phyloP scores from a whole-genome alignment of 2,797 vertebrate species.

The Sternarchorhynchus goeldii region DNA sequence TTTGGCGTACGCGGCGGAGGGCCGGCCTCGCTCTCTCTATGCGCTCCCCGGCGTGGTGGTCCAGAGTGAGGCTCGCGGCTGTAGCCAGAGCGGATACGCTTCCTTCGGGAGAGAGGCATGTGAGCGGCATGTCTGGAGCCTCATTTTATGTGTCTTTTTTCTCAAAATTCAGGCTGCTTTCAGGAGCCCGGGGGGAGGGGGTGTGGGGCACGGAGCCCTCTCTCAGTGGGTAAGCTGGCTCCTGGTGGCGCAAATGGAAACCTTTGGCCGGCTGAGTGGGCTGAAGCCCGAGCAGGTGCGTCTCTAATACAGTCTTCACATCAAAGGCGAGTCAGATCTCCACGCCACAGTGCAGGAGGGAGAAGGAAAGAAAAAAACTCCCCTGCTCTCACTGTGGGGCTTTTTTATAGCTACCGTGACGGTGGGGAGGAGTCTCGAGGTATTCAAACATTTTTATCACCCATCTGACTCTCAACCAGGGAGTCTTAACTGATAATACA shows the following conservation, averaged over 20 bases:
- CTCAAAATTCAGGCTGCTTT: slow-evolving; percentile 55
- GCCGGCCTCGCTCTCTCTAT: slow-evolving; percentile 15
- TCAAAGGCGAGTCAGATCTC: slow-evolving; percentile 64
- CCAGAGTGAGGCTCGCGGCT: slow-evolving; percentile 24
- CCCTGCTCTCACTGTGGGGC: slow-evolving; percentile 39
- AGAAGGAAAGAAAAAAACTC: slow-evolving; percentile 47
- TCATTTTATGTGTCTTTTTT: slow-evolving; percentile 50
- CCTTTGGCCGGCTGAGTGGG: slow-evolving; percentile 60
- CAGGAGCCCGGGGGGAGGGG: slow-evolving; percentile 43
- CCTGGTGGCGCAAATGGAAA: slow-evolving; percentile 64
- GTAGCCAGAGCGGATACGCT: background rate
- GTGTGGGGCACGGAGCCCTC: slow-evolving; percentile 44
- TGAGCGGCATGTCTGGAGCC: slow-evolving; percentile 32
- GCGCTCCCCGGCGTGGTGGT: slow-evolving; percentile 11
- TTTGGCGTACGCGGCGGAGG: slow-evolving; percentile 18
- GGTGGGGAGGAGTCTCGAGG: slow-evolving; percentile 24
- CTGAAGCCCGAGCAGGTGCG: slow-evolving; percentile 56
- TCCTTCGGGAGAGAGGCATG: slow-evolving; percentile 26
- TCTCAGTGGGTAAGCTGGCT: slow-evolving; percentile 53
- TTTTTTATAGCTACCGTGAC: slow-evolving; percentile 44
- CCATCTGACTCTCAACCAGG: slow-evolving; percentile 24
- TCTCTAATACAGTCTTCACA: slow-evolving; percentile 64
- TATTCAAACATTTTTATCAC: slow-evolving; percentile 28
- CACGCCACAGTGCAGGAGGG: slow-evolving; percentile 55
- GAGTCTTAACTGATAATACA: slow-evolving; percentile 40